Base-by-base conservation (phyloP, 2,113 vertebrate genomes). In the Oreochromis aureus region DNA sequence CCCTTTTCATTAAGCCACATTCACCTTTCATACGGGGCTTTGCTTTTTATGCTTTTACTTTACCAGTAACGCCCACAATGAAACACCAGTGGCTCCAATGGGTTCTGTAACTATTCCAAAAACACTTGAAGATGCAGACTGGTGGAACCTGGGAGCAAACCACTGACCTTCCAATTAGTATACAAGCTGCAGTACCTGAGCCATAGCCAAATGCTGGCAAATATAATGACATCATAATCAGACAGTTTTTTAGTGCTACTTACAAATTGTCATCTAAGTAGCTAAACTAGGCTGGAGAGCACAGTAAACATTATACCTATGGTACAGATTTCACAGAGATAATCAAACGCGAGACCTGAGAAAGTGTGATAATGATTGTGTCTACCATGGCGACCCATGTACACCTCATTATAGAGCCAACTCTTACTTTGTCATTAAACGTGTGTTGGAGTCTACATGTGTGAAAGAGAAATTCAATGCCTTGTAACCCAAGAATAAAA, bases 371-470 rank as follows among this genome's bases (percentile, higher is more conserved):
- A 73, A 87, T 84, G 66, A 89, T 10, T 53, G 73, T 48, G 15
- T 83, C 22, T 16, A 3, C 18, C 11, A 39, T 12, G 41, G 81
- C 82, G 90, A 87, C 73, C 84, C 18, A 4, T 48, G 46, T 46
- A 46, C 84, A 71, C 7, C 78, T 91, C 82, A 66, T 89, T 89
- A 88, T 11, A 66, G 36, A 85, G 53, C 56, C 51, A 58, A 10
- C 39, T 58, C 66, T 93, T 80, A 55, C 83, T 86, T 59, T 76
- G 73, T 63, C 36, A 85, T 89, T 88, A 83, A 61, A 11, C 34
- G 10, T 73, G 51, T 71, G 59, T 61, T 66, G 81, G 46, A 32
- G 32, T 82, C 58, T 36, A 7, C 54, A 36, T 39, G 56, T 66
- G 86, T 63, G 58, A 83, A 81, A 82, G 86, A 69, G 30, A 34